Evolutionary conservation across 2,888 invertebrate species (phyloP), one percentile per base, ranked within the genome.

Genomic region (Linyphia triangularis): DNA sequence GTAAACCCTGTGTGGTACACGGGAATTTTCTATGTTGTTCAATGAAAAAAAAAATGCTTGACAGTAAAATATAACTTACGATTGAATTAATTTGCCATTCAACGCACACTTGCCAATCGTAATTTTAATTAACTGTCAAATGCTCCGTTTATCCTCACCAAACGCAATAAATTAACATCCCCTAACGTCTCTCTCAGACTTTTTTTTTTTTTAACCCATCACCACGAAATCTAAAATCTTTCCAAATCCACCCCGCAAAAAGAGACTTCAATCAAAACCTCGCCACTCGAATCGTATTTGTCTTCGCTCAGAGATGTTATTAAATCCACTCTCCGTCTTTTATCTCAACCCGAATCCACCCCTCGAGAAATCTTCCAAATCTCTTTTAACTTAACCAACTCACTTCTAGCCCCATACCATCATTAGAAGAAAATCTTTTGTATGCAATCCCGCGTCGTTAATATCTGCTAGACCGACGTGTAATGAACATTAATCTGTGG

Each of bases 401-500:
- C 51, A 10, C 7, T 37, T 22, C 57, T 40, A 13, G 16, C n/a
- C 16, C 24, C 5, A 63, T 13, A 33, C 59, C n/a, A 63, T 59
- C 77, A 85, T 78, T 78, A 78, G n/a, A 40, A 85, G 37, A 13
- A 24, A 59, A 51, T 65, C 70, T 57, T 72, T 57, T 26, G 79
- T 81, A 88, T 65, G 59, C 28, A 51, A 13, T 51, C 51, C n/a
- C 51, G 3, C 65, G 24, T 81, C 86, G 73, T 75, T 82, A 88
- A 75, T 88, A 75, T 75, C 81, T 82, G 69, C 72, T 67, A 65
- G 43, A 57, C 43, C 19, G 51, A 13, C 16, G 43, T 33, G 73
- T 65, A 81, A 81, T 86, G 86, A 81, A 75, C 81, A 88, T 88
- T 88, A 81, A 82, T 88, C 67, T 75, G 30, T 61, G 69, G 51